phyloP scores from a whole-genome alignment of 2,888 invertebrate species.

The Drosophila yooni region DNA sequence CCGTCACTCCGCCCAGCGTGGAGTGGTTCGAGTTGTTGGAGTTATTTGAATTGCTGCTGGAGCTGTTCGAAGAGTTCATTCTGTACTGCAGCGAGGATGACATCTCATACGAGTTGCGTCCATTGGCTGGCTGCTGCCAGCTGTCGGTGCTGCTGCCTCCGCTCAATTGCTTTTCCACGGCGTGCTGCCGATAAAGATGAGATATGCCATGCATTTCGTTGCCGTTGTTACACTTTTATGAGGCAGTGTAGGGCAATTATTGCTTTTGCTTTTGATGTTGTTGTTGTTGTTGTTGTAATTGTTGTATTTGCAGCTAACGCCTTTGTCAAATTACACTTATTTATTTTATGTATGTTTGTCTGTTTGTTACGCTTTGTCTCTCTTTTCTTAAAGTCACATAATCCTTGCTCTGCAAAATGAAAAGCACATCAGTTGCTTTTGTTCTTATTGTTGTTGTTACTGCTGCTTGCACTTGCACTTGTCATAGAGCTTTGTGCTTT shows the following conservation, averaged over 20 bases:
- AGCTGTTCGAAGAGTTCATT: conserved; percentile 83
- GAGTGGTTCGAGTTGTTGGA: conserved; percentile 67
- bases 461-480: conserved; percentile 59
- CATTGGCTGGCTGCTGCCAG: conserved; percentile 59
- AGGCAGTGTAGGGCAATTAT: conserved; percentile 57
- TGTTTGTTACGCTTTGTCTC: conserved; percentile 37
- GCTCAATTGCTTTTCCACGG: conserved; percentile 85
- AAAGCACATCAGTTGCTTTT: conserved; percentile 45
- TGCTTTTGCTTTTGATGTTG: conserved; percentile 17
- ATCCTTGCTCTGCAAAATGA: conserved; percentile 70
- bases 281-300: conserved; percentile 21
- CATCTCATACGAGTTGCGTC: conserved; percentile 64
- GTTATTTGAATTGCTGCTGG: conserved; percentile 82
- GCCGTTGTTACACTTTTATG: conserved; percentile 62
- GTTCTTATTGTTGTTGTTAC: conserved; percentile 25
- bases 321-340: conserved; percentile 45
- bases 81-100: conserved; percentile 70
- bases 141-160: conserved; percentile 52
- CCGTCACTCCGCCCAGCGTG: conserved; percentile 65
- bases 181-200: conserved; percentile 85
- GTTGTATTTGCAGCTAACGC: conserved; percentile 32
- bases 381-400: conserved; percentile 71
- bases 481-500: conserved; percentile 60
- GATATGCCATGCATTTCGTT: conserved; percentile 84
- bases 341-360: conserved; percentile 14